Percentiles rank a stretch among this genome's conserved stretches.
phyloP scores from a whole-genome alignment of 2,888 invertebrate species.

The Heteromurus nitidus region DNA sequence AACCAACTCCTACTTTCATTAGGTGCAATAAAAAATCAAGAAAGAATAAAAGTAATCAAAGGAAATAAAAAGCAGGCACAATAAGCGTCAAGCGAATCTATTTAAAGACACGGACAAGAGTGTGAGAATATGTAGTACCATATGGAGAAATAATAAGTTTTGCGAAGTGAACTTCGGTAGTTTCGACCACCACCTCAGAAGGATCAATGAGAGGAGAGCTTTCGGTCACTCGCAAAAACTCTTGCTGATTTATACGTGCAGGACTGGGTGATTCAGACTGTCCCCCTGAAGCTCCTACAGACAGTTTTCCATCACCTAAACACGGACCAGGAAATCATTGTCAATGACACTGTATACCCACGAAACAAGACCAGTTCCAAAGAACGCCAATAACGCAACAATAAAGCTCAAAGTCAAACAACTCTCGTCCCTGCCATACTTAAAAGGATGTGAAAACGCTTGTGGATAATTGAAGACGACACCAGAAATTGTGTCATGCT shows the following conservation, averaged over 20 bases:
- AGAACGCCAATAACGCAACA: too few species aligned
- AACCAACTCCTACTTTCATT: too few species aligned
- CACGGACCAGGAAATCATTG: slow-evolving; percentile 39
- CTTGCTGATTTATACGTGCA: slow-evolving; percentile 74
- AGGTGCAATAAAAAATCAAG: too few species aligned
- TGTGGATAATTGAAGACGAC: too few species aligned
- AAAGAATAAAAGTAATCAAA: too few species aligned
- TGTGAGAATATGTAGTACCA: slow-evolving; percentile 77
- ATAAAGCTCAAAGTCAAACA: too few species aligned
- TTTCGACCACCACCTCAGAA: slow-evolving; percentile 84
- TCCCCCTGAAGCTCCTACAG: slow-evolving; percentile 61
- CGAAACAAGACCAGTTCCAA: neutral
- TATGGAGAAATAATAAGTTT: slow-evolving; percentile 86
- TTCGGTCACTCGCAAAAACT: slow-evolving; percentile 80
- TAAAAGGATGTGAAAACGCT: too few species aligned
- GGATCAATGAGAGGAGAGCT: slow-evolving; percentile 82
- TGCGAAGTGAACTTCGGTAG: slow-evolving; percentile 84
- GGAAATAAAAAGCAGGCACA: slow-evolving; percentile 22
- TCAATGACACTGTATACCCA: neutral
- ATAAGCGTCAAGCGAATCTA: neutral
- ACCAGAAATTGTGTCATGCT: too few species aligned
- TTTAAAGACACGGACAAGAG: neutral
- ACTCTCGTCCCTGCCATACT: too few species aligned
- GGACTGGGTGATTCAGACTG: slow-evolving; percentile 72
- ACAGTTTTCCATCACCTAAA: slow-evolving; percentile 69